phyloP scores from a whole-genome alignment of 2,888 invertebrate species.

The Machimus atricapillus region DNA sequence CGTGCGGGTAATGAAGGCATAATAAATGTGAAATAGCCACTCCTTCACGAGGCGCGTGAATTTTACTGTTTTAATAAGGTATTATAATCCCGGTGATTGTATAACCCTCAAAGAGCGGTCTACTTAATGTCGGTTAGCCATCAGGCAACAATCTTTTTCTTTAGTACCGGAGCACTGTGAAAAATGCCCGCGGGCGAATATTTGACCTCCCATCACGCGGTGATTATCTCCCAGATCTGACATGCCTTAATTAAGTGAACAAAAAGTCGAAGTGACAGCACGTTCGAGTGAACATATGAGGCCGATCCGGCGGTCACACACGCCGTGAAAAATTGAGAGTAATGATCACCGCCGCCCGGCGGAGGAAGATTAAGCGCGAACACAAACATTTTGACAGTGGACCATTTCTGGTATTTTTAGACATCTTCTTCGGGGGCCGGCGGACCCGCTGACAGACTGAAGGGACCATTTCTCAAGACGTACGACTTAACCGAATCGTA shows the following conservation, averaged over 20 bases:
- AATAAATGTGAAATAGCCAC: neutral
- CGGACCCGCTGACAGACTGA: slow-evolving; percentile 15
- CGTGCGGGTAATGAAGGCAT: neutral
- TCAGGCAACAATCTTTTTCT: neutral
- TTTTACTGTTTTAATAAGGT: neutral
- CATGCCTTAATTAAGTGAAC: slow-evolving; percentile 44
- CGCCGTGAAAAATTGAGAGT: slow-evolving; percentile 37
- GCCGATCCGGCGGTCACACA: slow-evolving; percentile 25
- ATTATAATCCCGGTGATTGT: neutral
- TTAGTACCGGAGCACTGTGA: neutral
- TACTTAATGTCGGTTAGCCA: neutral
- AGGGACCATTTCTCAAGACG: slow-evolving; percentile 37
- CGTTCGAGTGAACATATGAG: slow-evolving; percentile 42
- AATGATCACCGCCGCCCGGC: slow-evolving; percentile 10
- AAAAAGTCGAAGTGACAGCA: slow-evolving; percentile 45
- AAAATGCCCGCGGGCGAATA: slow-evolving; percentile 16
- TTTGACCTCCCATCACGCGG: slow-evolving; percentile 30
- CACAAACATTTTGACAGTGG: slow-evolving; percentile 47
- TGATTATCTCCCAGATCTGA: slow-evolving; percentile 39
- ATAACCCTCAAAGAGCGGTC: neutral
- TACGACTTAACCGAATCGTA: slow-evolving; percentile 32
- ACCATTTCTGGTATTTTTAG: slow-evolving; percentile 42
- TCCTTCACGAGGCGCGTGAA: neutral
- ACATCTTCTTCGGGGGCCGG: slow-evolving; percentile 20
- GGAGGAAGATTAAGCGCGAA: slow-evolving; percentile 42